Percentiles rank a stretch among this genome's conserved stretches.
Evolutionary conservation across 2,113 vertebrate genomes (phyloP).

Genomic region (Potamarius usumacintae): DNA sequence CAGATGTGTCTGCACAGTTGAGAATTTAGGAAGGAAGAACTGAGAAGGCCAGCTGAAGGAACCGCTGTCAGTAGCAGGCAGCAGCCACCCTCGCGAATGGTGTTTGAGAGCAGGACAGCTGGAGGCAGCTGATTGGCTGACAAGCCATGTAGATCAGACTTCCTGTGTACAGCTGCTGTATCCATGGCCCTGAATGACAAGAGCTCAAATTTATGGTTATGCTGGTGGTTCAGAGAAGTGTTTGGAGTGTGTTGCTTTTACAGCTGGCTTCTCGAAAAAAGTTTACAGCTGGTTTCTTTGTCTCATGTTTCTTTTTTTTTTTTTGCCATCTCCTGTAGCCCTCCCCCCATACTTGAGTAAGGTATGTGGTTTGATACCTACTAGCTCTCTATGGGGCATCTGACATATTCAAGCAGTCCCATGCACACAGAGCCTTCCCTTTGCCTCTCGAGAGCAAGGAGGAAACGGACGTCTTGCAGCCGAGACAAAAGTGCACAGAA

Average conservation of each 20-base stretch:
- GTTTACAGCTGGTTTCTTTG: constrained; percentile 35
- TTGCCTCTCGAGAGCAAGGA: constrained; percentile 24
- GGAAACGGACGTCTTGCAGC: constrained; percentile 54
- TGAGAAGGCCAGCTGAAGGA: constrained; percentile 69
- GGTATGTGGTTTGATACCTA: constrained; percentile 13
- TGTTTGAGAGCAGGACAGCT: constrained; percentile 80
- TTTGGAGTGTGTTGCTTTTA: constrained; percentile 68
- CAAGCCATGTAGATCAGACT: constrained; percentile 77
- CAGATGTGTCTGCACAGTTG: constrained; percentile 69
- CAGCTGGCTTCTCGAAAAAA: constrained; percentile 63
- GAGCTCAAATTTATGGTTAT: constrained; percentile 86
- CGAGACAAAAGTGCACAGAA: constrained; percentile 53
- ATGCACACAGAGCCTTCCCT: constrained; percentile 27
- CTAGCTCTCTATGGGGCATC: constrained; percentile 40
- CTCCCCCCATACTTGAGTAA: background rate
- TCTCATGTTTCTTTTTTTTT: constrained; percentile 35
- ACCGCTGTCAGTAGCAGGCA: constrained; percentile 70
- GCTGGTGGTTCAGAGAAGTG: constrained; percentile 75
- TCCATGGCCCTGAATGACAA: constrained; percentile 82
- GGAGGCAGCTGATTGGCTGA: constrained; percentile 80
- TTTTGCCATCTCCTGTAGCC: constrained; percentile 4
- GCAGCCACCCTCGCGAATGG: constrained; percentile 74
- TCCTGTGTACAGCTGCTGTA: constrained; percentile 84
- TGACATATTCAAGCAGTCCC: constrained; percentile 39
- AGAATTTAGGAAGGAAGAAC: constrained; percentile 75